Base-by-base conservation (phyloP, 1,140 invertebrate genomes). In the Rhagoletis zephyria region DNA sequence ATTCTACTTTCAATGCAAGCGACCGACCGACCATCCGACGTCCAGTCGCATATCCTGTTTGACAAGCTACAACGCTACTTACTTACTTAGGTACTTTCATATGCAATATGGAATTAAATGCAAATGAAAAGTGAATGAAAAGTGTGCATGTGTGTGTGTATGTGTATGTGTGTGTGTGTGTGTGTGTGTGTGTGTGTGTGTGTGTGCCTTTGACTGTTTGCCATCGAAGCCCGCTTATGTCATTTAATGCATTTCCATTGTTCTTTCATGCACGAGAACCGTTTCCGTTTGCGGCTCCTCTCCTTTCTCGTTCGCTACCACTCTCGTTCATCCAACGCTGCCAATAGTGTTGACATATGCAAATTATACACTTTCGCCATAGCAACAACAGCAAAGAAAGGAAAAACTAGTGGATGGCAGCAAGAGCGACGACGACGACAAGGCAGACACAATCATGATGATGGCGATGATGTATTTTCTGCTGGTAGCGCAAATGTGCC, bases 241-340 rank as follows among this genome's bases (percentile, higher is more conserved):
- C 74, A 81, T 81, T 81, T 81, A 81, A 81, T 81, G 74, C 74
- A 81, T 81, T 81, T 81, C 74, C 74, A 81, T 81, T 81, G 74
- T 81, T n/a, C 48, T 81, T 56, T 81, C 74, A 56, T 81, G 74
- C 48, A 81, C 45, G n/a, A 51, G 51, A 19, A 3, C 56, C 74
- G 48, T 56, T 4, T 0, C 74, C 9, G 12, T 59, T 67, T 6
- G 6, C 30, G 6, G 30, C 30, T 67, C 6, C 16, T 4, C 40
- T 51, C 10, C 45, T 7, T 6, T 19, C 12, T 30, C 3, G 42
- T 81, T 5, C n/a, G 74, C 48, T 30, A 30, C 30, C 30, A 30
- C 30, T 30, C 30, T 30, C 30, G 30, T 30, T 56, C 48, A 6
- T 81, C 74, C 48, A 56, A 0, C 1, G 4, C 4, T 16, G 14